Conservation (phyloP, 2,797 vertebrate genomes). For the Ptychadena robeensis region DNA sequence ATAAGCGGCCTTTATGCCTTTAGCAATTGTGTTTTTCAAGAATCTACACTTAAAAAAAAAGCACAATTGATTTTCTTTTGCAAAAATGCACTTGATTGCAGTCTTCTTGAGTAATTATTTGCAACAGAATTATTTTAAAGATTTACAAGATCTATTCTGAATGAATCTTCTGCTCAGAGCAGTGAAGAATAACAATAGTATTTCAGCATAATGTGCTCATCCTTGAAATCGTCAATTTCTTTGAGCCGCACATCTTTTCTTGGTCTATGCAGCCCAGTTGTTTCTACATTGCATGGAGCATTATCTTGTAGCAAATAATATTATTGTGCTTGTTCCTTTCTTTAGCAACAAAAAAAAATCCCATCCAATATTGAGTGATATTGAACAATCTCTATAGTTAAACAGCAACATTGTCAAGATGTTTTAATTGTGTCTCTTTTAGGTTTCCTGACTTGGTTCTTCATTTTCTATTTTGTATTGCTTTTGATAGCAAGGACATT, state of each 20-base stretch:
- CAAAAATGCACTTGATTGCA: constrained; percentile 58
- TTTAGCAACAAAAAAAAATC: constrained; percentile 27
- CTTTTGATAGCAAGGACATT: background rate
- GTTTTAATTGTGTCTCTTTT: constrained; percentile 38
- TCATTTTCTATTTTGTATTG: background rate
- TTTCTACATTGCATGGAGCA: constrained; percentile 49
- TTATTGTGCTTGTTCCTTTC: constrained; percentile 43
- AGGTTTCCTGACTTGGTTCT: background rate
- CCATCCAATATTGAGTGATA: constrained; percentile 52
- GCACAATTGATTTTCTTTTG: constrained; percentile 61
- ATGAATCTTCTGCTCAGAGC: constrained; percentile 58
- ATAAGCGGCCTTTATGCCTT: constrained; percentile 34
- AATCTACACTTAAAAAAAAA: constrained; percentile 55
- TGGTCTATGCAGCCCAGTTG: constrained; percentile 46
- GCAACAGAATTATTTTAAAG: constrained; percentile 62
- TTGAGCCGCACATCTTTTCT: constrained; percentile 53
- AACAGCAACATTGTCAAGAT: constrained; percentile 36
- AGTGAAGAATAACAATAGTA: constrained; percentile 58
- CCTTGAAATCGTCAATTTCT: constrained; percentile 60
- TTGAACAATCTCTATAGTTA: constrained; percentile 46
- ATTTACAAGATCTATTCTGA: constrained; percentile 61
- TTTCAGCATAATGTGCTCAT: constrained; percentile 62
- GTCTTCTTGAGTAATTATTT: constrained; percentile 60
- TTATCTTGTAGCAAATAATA: constrained; percentile 46
- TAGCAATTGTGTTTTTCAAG: constrained; percentile 45